phyloP scores from a whole-genome alignment of 2,113 vertebrate genomes.

The Rhinichthys klamathensis region DNA sequence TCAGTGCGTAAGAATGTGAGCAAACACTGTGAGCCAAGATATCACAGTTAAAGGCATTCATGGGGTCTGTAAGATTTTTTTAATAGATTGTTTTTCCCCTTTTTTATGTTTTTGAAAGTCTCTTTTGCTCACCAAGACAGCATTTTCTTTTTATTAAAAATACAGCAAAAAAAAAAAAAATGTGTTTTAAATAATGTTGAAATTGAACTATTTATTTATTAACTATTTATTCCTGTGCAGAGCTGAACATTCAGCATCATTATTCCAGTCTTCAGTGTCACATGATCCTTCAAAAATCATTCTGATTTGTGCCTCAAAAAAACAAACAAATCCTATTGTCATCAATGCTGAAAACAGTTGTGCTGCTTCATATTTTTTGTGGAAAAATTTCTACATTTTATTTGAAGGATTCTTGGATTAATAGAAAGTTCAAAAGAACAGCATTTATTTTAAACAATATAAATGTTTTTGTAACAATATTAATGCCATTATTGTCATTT shows the following conservation, averaged over 20 bases:
- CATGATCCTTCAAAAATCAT: neutral
- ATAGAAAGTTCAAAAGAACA: neutral
- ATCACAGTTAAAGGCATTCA: neutral
- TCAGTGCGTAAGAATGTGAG: constrained; percentile 8
- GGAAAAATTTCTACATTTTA: neutral
- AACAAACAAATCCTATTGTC: neutral
- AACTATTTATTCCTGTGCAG: neutral
- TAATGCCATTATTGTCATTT: neutral
- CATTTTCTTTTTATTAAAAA: too few species aligned
- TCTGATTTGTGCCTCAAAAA: neutral
- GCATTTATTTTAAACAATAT: too few species aligned
- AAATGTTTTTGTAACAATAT: neutral
- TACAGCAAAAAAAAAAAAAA: too few species aligned
- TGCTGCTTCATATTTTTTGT: neutral
- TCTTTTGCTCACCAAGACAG: too few species aligned
- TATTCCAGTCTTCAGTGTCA: neutral
- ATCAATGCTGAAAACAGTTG: neutral
- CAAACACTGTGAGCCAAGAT: neutral
- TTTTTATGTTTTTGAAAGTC: too few species aligned
- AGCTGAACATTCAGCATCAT: neutral
- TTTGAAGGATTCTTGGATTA: neutral
- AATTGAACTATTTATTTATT: too few species aligned
- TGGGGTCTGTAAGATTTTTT: too few species aligned
- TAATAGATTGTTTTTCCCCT: too few species aligned
- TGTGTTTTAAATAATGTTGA: too few species aligned